Base-by-base conservation (phyloP, 2,888 invertebrate species). In the Catocala nupta region DNA sequence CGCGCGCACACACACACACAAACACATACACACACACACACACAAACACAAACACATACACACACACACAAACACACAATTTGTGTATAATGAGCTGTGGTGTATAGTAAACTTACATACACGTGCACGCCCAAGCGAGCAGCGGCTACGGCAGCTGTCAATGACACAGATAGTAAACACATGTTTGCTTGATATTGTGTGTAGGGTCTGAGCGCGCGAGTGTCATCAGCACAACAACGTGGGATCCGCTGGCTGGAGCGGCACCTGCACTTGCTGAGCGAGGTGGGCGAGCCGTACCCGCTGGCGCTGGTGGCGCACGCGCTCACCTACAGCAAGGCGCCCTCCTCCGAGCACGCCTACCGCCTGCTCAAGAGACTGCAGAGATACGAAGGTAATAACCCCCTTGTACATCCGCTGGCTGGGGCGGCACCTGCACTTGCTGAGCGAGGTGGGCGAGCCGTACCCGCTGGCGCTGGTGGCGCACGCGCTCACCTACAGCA, bases 261-360 rank as follows among this genome's bases (percentile, higher is more conserved):
- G 7, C 97, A 98, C 90, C 95, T 98, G 89, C 96, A 96, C 73
- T 94, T 97, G 70, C 89, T 98, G 57, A 95, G 96, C 73, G 95
- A 96, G 59, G 58, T 95, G 95, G 62, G 96, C 6, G 96, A 96
- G 75, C 96, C 98, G 0, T 98, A 97, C 88, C 97, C 98, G 84
- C 95, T 98, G 44, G 97, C 99, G 6, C 96, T 99, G 49, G 97
- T 98, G 0, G 97, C 99, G 0, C 98, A 98, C 88, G 98, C 99
- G 5, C 94, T 99, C 61, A 96, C 97, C 84, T 91, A 96, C 76
- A 96, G 96, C 70, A 97, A 97, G 89, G 97, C 98, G n/a, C 95
- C 98, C n/a, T 96, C 96, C 79, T 97, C 98, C 0, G 98, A 98
- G 81, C 95, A 96, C 75, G 98, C 98, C 0, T 98, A 97, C 86